Conservation (phyloP, 1,140 invertebrate species). For the Magallana ariakensis region DNA sequence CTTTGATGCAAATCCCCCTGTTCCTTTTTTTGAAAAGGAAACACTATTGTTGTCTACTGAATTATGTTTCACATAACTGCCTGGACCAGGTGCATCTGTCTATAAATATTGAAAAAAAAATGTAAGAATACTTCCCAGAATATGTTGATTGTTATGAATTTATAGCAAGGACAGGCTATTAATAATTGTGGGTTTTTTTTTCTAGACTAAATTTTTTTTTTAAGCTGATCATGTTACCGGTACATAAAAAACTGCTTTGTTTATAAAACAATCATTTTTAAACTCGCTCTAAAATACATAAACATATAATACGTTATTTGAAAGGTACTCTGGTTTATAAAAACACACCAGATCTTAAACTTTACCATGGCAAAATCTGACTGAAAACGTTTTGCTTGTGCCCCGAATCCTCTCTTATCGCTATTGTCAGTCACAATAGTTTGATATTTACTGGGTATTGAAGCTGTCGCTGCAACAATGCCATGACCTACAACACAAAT, state of each 20-base stretch:
- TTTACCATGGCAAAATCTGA: conserved; percentile 62
- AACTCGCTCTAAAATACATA: too few relatives aligned
- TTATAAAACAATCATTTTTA: too few relatives aligned
- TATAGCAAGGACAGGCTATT: too few relatives aligned
- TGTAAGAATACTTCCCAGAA: neutral
- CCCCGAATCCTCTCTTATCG: conserved; percentile 76
- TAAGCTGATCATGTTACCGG: too few relatives aligned
- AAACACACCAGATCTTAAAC: too few relatives aligned
- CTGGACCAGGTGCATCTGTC: conserved; percentile 77
- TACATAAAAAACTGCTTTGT: too few relatives aligned
- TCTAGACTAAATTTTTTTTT: too few relatives aligned
- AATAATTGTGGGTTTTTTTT: too few relatives aligned
- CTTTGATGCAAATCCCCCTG: conserved; percentile 78
- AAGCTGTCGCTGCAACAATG: conserved; percentile 75
- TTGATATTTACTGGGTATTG: conserved; percentile 79
- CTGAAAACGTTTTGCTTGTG: conserved; percentile 75
- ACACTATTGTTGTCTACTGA: conserved; percentile 67
- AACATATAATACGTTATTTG: too few relatives aligned
- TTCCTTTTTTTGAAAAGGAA: conserved; percentile 77
- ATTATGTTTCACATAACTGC: conserved; percentile 71
- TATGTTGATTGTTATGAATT: too few relatives aligned
- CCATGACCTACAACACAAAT: conserved; percentile 70
- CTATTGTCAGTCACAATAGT: conserved; percentile 78
- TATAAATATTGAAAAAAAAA: conserved; percentile 56
- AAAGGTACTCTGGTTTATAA: too few relatives aligned